A percentile compares a stretch with the other conserved stretches of the same genome.
phyloP scores from a whole-genome alignment of 2,113 vertebrate species.

The Chaetops frenatus region DNA sequence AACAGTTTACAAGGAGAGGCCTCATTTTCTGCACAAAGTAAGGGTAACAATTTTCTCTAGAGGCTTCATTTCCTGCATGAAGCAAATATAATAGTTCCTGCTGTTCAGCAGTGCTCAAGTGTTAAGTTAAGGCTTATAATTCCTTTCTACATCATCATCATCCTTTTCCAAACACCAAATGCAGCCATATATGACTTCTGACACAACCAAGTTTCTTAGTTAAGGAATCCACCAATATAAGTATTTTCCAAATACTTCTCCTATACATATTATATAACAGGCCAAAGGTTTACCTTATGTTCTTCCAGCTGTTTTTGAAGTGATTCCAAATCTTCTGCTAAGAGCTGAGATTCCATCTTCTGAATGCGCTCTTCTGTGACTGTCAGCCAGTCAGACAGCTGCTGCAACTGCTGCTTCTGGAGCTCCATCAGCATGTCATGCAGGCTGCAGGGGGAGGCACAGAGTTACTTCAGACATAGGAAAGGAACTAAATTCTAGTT shows the following conservation, averaged over 20 bases:
- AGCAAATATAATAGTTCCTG: background rate
- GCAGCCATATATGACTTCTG: background rate
- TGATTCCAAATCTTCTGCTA: constrained; percentile 73
- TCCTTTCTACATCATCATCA: background rate
- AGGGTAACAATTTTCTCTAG: background rate
- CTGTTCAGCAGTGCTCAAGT: background rate
- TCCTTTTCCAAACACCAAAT: background rate
- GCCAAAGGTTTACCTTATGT: constrained; percentile 77
- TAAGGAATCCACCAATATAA: background rate
- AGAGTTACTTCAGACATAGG: background rate
- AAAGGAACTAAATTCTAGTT: background rate
- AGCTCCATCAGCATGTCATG: constrained; percentile 95
- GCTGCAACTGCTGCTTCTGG: constrained; percentile 91
- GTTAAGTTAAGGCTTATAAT: background rate
- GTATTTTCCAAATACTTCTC: background rate
- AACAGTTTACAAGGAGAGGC: background rate
- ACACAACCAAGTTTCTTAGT: background rate
- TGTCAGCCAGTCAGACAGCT: constrained; percentile 90
- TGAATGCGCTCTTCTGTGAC: constrained; percentile 88
- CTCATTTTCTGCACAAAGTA: background rate
- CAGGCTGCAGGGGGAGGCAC: constrained; percentile 72
- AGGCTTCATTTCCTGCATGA: background rate
- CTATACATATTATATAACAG: background rate
- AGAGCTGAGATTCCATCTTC: constrained; percentile 80
- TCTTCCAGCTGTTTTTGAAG: constrained; percentile 85